A percentile compares a stretch with the other conserved stretches of the same genome.
phyloP scores from a whole-genome alignment of 2,113 vertebrate genomes.

The Archocentrus centrarchus region DNA sequence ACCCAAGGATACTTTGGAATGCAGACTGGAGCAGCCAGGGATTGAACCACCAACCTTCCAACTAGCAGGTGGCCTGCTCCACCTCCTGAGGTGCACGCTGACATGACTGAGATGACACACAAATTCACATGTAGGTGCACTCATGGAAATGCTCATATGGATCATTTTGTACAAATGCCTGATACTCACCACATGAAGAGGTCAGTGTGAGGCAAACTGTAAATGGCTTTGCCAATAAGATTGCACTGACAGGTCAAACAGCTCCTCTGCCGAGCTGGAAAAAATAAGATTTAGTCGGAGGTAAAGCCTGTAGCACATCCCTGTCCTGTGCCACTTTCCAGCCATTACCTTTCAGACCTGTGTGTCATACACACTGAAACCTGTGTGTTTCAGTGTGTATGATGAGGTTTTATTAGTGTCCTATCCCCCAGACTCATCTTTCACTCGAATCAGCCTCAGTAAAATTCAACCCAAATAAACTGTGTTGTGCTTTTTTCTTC shows the following conservation, averaged over 20 bases:
- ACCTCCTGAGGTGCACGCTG: too few relatives aligned
- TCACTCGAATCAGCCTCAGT: slow-evolving; percentile 48
- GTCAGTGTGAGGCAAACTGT: background rate
- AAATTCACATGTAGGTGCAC: too few relatives aligned
- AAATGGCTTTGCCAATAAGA: background rate
- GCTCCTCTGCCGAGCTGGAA: background rate
- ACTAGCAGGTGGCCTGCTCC: too few relatives aligned
- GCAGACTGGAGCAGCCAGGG: too few relatives aligned
- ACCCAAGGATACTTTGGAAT: too few relatives aligned
- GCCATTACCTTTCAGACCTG: slow-evolving; percentile 29
- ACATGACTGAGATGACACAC: too few relatives aligned
- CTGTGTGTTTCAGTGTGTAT: background rate
- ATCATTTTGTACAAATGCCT: too few relatives aligned
- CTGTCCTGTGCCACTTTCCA: slow-evolving; percentile 20
- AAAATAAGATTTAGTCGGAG: background rate
- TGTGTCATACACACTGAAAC: too few relatives aligned
- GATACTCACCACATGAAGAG: background rate
- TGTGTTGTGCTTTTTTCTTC: slow-evolving; percentile 29
- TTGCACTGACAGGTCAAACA: background rate
- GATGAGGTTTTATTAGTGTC: slow-evolving; percentile 35
- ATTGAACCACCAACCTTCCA: too few relatives aligned
- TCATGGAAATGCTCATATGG: too few relatives aligned
- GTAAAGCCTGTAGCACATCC: background rate
- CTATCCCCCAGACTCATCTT: slow-evolving; percentile 34
- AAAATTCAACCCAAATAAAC: slow-evolving; percentile 70